Conservation (phyloP, 2,113 vertebrate species). For the Malurus elegans region DNA sequence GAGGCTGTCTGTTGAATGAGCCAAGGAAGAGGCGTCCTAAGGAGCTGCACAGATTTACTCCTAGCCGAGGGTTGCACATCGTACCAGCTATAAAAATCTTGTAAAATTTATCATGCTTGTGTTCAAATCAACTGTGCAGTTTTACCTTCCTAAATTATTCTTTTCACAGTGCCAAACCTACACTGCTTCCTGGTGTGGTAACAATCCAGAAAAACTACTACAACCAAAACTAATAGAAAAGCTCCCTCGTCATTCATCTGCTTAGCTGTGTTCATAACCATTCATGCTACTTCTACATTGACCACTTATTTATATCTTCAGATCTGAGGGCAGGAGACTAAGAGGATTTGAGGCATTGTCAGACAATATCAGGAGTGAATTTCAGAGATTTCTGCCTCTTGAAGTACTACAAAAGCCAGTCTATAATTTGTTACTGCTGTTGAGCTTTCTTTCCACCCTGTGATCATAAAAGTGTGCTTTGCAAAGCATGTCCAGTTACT, state of each 20-base stretch:
- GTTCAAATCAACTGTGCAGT: not conserved
- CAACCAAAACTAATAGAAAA: not conserved
- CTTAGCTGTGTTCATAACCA: not conserved
- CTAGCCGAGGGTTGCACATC: not conserved
- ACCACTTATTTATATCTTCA: not conserved
- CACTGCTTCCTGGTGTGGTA: not conserved
- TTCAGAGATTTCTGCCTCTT: not conserved
- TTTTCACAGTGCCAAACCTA: not conserved
- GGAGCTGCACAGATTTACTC: not conserved
- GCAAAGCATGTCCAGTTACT: accelerated
- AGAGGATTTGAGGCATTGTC: not conserved
- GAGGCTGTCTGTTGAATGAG: not conserved
- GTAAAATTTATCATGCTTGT: not conserved
- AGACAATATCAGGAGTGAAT: not conserved
- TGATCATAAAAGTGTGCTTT: not conserved
- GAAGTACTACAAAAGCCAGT: not conserved
- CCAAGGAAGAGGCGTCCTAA: not conserved
- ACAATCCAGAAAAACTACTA: not conserved
- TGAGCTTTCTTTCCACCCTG: not conserved
- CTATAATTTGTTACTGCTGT: not conserved
- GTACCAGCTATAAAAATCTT: not conserved
- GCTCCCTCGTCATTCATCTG: not conserved
- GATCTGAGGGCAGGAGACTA: not conserved
- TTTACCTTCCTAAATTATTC: not conserved
- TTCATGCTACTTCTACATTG: not conserved